Evolutionary conservation across 1,140 invertebrate genomes (phyloP).

Genomic region (Daktulosphaira vitifoliae): DNA sequence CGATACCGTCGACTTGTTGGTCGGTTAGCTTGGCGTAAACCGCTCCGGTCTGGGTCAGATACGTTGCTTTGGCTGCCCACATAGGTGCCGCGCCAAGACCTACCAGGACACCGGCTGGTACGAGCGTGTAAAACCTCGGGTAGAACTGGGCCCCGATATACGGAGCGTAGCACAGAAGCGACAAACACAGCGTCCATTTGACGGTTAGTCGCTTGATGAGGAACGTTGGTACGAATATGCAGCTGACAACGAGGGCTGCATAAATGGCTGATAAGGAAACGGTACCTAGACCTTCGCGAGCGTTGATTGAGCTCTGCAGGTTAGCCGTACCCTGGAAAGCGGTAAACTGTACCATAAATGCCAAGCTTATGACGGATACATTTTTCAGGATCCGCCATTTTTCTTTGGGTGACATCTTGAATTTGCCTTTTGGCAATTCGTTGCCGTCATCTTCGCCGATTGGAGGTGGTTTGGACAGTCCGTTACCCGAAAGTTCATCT

Average conservation of each 20-base stretch:
- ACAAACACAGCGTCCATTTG: slow-evolving; percentile 87
- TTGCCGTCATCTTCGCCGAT: slow-evolving; percentile 51
- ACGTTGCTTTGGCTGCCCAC: slow-evolving; percentile 94
- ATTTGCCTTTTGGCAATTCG: slow-evolving; percentile 59
- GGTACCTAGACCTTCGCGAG: slow-evolving; percentile 67
- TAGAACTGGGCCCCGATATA: slow-evolving; percentile 92
- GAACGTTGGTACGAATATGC: slow-evolving; percentile 85
- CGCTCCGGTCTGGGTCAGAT: slow-evolving; percentile 83
- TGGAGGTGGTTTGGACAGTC: slow-evolving; percentile 53
- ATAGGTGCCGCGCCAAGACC: slow-evolving; percentile 88
- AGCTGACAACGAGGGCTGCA: slow-evolving; percentile 78
- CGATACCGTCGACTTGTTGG: slow-evolving; percentile 77
- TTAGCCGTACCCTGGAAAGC: slow-evolving; percentile 85
- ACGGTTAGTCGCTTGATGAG: slow-evolving; percentile 81
- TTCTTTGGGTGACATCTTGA: slow-evolving; percentile 63
- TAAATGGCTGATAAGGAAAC: slow-evolving; percentile 79
- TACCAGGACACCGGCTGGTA: slow-evolving; percentile 81
- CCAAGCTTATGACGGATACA: slow-evolving; percentile 70
- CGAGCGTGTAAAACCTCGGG: slow-evolving; percentile 77
- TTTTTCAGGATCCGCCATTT: slow-evolving; percentile 84
- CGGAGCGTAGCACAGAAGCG: slow-evolving; percentile 83
- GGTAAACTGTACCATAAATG: slow-evolving; percentile 89
- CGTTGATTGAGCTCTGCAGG: slow-evolving; percentile 78
- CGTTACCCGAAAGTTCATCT: slow-evolving; percentile 48
- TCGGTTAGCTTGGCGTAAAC: slow-evolving; percentile 81